Evolutionary conservation across 2,797 vertebrate species (phyloP).

Genomic region (Paguma larvata): DNA sequence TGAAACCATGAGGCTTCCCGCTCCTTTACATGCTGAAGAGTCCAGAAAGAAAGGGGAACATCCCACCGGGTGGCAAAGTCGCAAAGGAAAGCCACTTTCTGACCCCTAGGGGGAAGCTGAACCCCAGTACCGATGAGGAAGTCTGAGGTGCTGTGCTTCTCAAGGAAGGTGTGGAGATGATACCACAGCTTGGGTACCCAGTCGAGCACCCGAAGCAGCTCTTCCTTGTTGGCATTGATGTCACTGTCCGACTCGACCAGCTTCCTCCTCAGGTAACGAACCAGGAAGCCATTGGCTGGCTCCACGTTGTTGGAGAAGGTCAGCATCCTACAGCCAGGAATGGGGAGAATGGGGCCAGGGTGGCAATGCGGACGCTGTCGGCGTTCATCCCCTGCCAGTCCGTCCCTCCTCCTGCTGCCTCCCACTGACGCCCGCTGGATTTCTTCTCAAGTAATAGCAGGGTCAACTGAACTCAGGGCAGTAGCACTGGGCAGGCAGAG

Average conservation of each 20-base stretch:
- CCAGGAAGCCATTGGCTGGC: conserved; percentile 96
- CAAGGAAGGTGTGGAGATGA: conserved; percentile 97
- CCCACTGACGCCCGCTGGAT: neutral
- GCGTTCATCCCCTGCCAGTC: neutral
- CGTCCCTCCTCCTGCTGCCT: neutral
- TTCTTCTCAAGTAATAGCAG: neutral
- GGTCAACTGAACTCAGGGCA: neutral
- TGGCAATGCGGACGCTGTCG: neutral
- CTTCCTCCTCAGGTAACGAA: conserved; percentile 97
- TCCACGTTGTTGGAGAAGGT: conserved; percentile 99
- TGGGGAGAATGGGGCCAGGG: neutral
- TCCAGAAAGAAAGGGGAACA: neutral
- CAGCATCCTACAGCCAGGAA: conserved; percentile 92
- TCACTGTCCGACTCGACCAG: conserved; percentile 93
- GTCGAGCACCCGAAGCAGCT: conserved; percentile 94
- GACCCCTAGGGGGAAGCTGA: neutral
- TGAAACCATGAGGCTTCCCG: neutral
- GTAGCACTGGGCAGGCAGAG: neutral
- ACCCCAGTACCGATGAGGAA: conserved; percentile 95
- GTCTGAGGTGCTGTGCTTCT: conserved; percentile 98
- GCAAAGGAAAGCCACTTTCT: neutral
- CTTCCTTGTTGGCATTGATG: conserved; percentile 89
- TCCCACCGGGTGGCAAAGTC: too few species aligned
- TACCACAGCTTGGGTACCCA: conserved; percentile 99
- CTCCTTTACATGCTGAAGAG: neutral